A percentile compares a stretch with the other conserved stretches of the same genome.
Evolutionary conservation across 2,797 vertebrate species (phyloP).

Genomic region (Orestias chungarensis): DNA sequence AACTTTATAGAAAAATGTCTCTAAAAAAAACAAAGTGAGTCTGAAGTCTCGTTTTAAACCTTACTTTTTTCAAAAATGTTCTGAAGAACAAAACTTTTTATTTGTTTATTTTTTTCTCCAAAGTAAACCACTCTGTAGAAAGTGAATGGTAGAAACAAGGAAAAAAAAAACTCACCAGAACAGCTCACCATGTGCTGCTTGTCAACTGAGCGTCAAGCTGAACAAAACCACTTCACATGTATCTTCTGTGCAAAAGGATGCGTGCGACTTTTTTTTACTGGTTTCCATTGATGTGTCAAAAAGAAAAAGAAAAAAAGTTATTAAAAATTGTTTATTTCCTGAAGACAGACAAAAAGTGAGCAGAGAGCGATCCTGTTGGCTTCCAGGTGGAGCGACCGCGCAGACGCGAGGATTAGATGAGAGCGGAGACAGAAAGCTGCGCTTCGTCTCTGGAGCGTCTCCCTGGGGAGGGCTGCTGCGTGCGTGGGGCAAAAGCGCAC

Average conservation of each 20-base stretch:
- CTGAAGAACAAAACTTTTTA: background rate
- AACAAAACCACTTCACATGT: background rate
- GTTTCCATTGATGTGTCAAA: background rate
- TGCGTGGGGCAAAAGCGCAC: constrained; percentile 28
- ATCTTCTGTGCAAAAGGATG: too few species aligned
- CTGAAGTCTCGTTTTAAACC: background rate
- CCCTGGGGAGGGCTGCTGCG: constrained; percentile 24
- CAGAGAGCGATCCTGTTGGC: constrained; percentile 11
- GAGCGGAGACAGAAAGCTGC: constrained; percentile 51
- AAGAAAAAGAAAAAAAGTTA: background rate
- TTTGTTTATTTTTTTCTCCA: too few species aligned
- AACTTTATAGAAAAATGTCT: background rate
- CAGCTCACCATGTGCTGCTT: constrained; percentile 39
- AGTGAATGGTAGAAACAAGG: constrained; percentile 16
- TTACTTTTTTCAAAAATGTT: too few species aligned
- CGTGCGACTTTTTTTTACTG: background rate
- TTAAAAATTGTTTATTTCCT: too few species aligned
- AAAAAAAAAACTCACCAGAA: constrained; percentile 63
- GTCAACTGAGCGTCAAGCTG: constrained; percentile 36
- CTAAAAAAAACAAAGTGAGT: background rate
- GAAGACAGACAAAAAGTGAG: background rate
- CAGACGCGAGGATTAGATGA: constrained; percentile 61
- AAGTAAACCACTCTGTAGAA: background rate
- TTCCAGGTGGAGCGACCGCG: constrained; percentile 29
- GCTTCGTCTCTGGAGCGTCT: constrained; percentile 19